Conservation (phyloP, 2,888 invertebrate species). For the Trachelus tabidus region DNA sequence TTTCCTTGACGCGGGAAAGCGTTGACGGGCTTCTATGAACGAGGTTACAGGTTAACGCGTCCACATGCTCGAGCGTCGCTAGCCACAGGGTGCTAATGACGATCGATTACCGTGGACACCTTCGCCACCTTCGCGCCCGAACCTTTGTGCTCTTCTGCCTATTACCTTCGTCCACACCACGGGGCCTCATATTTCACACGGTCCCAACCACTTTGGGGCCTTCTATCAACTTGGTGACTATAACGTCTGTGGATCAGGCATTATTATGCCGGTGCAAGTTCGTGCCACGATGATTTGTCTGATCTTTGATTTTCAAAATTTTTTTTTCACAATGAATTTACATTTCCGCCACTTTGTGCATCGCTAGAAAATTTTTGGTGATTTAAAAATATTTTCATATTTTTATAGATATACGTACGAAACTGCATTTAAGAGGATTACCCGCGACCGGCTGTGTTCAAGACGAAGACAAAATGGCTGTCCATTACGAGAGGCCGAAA, state of each 20-base stretch:
- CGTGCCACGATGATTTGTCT: background rate
- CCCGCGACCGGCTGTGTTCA: background rate
- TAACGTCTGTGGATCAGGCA: background rate
- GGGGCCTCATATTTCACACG: constrained; percentile 36
- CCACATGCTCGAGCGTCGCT: constrained; percentile 12
- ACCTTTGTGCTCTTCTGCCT: constrained; percentile 18
- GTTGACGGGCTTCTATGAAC: constrained; percentile 15
- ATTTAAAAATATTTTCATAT: background rate
- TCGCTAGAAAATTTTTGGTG: background rate
- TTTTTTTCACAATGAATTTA: background rate
- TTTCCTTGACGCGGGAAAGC: constrained; percentile 39
- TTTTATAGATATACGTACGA: background rate
- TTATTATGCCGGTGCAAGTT: background rate
- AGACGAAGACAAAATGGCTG: constrained; percentile 51
- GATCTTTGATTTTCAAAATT: background rate
- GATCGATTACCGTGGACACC: constrained; percentile 43
- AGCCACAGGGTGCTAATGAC: constrained; percentile 47
- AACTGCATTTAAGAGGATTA: background rate
- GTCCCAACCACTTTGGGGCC: background rate
- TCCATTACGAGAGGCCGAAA: constrained; percentile 43
- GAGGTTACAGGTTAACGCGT: constrained; percentile 12
- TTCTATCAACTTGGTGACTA: background rate
- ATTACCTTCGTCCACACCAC: constrained; percentile 17
- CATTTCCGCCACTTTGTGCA: background rate
- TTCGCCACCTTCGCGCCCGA: constrained; percentile 5